Evolutionary conservation across 2,797 vertebrate species (phyloP).

Genomic region (Echiichthys vipera): DNA sequence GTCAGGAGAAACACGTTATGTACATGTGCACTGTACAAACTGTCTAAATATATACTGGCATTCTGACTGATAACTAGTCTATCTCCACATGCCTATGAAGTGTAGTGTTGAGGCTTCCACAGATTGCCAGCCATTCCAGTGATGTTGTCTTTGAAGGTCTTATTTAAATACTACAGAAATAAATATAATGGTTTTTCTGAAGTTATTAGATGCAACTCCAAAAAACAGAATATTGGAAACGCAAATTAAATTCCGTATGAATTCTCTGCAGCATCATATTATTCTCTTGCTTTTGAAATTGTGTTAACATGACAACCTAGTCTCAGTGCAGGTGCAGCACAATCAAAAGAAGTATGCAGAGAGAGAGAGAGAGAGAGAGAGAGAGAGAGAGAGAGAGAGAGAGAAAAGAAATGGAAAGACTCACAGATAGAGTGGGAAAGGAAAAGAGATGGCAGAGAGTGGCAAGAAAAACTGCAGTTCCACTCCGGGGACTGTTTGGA

Average conservation of each 20-base stretch:
- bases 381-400: not conserved
- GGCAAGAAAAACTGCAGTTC: conserved; percentile 56
- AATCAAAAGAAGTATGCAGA: conserved; percentile 36
- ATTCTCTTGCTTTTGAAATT: conserved; percentile 44
- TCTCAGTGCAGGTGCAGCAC: conserved; percentile 35
- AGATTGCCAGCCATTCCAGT: not conserved
- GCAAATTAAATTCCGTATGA: conserved; percentile 18
- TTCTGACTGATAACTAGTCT: not conserved
- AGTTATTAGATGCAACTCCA: conserved; percentile 21
- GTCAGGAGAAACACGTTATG: not conserved
- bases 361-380: not conserved
- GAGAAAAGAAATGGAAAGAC: conserved; percentile 5
- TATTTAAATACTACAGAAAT: not conserved
- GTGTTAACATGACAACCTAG: conserved; percentile 39
- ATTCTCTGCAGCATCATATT: conserved; percentile 34
- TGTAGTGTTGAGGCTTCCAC: not conserved
- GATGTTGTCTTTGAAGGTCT: not conserved
- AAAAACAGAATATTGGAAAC: conserved; percentile 17
- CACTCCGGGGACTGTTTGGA: conserved; percentile 69
- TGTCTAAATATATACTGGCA: not conserved
- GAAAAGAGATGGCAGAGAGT: conserved; percentile 31
- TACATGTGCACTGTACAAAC: not conserved
- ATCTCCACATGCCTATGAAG: not conserved
- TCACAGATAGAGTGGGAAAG: conserved; percentile 31
- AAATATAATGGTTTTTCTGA: conserved; percentile 13